phyloP scores from a whole-genome alignment of 1,140 invertebrate genomes.

The Bombus superbus region DNA sequence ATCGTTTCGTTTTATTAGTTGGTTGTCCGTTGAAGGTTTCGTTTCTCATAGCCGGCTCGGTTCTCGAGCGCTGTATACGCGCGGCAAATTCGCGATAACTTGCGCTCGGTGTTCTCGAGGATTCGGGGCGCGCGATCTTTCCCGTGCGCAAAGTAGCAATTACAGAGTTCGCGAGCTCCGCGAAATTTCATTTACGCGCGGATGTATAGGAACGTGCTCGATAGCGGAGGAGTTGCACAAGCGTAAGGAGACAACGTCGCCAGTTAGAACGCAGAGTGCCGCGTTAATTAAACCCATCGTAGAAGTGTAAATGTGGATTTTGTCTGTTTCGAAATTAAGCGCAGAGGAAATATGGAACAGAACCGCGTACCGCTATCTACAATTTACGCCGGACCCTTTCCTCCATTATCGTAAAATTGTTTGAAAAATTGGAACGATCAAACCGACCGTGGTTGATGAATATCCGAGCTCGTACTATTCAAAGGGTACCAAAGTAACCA shows the following conservation, averaged over 20 bases:
- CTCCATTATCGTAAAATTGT: not conserved
- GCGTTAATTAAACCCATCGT: constrained; percentile 7
- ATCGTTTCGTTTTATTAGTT: not conserved
- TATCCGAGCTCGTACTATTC: not conserved
- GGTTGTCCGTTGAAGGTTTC: not conserved
- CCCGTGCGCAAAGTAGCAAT: not conserved
- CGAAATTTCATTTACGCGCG: constrained; percentile 22
- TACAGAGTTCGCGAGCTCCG: not conserved
- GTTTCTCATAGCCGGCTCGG: not conserved
- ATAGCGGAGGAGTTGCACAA: not conserved
- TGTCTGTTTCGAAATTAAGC: not conserved
- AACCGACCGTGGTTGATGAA: not conserved
- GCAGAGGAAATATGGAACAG: not conserved
- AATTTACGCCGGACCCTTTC: not conserved
- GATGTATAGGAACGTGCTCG: no score
- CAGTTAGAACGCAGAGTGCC: no score
- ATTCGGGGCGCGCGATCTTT: not conserved
- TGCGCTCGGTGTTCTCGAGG: not conserved
- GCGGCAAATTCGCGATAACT: not conserved
- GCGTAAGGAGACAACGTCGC: not conserved
- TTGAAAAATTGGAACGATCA: not conserved
- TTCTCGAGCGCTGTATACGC: not conserved
- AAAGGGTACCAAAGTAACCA: not conserved
- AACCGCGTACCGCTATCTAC: no score
- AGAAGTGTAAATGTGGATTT: not conserved